Evolutionary conservation across 2,113 vertebrate species (phyloP).

Genomic region (Tringa solitaria): DNA sequence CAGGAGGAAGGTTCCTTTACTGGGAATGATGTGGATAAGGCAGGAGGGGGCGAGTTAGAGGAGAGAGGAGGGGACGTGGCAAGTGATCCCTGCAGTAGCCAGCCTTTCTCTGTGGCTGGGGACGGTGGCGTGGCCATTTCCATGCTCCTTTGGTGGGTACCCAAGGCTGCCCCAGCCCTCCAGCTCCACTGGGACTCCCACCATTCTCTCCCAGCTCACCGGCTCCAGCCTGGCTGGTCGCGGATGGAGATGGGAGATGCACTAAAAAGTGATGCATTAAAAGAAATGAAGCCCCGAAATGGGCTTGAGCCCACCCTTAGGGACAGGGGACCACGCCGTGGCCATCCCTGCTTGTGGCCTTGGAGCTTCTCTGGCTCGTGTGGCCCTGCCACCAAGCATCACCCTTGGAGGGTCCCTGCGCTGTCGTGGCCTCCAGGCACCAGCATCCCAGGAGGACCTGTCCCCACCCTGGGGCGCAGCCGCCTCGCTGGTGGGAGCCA

Average conservation of each 20-base stretch:
- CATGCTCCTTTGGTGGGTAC: not conserved
- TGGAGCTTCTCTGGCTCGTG: constrained; percentile 79
- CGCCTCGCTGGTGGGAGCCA: fast-evolving
- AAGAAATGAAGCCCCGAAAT: not conserved
- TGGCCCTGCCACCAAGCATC: constrained; percentile 79
- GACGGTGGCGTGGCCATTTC: fast-evolving
- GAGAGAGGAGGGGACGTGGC: not conserved
- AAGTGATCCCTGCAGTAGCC: not conserved
- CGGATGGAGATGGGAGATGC: fast-evolving
- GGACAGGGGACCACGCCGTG: not conserved
- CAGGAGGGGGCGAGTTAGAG: not conserved
- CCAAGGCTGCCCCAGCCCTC: not conserved
- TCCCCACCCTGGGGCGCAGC: not conserved
- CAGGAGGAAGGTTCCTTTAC: not conserved
- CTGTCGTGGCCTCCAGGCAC: constrained; percentile 72
- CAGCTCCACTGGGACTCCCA: not conserved
- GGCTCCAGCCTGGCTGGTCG: not conserved
- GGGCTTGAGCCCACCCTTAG: fast-evolving
- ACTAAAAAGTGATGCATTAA: not conserved
- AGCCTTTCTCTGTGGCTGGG: not conserved
- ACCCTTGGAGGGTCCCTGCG: constrained; percentile 75
- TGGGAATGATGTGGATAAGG: fast-evolving
- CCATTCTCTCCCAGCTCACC: not conserved
- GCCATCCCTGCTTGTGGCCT: constrained; percentile 80
- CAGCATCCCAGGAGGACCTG: constrained; percentile 1